Conservation (phyloP, 2,113 vertebrate species). For the Strix aluco region DNA sequence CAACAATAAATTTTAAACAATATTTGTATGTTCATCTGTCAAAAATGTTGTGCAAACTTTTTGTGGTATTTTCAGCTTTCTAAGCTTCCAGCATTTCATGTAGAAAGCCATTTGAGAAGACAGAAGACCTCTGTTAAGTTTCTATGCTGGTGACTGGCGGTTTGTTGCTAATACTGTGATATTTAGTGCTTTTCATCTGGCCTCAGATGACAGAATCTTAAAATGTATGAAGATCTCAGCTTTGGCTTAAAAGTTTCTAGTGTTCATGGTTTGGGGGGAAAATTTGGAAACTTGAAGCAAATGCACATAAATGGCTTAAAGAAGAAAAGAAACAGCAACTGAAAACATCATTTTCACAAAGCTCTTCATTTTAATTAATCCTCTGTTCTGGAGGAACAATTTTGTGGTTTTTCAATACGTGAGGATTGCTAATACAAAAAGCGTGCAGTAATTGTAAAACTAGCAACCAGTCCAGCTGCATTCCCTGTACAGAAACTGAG, state of each 20-base stretch:
- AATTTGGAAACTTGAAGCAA: neutral
- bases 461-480: conserved; percentile 59
- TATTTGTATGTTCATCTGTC: neutral
- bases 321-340: neutral
- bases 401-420: neutral
- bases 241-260: neutral
- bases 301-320: neutral
- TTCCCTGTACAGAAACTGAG: conserved; percentile 56
- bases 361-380: neutral
- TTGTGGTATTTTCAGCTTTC: neutral
- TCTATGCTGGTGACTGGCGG: neutral
- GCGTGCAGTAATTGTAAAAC: conserved; percentile 6
- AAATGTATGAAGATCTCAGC: neutral
- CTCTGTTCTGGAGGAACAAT: neutral
- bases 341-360: neutral
- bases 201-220: neutral
- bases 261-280: neutral
- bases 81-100: neutral
- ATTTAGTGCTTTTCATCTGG: neutral
- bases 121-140: neutral
- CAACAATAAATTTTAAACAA: neutral
- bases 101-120: neutral
- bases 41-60: neutral
- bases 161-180: neutral
- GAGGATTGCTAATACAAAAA: conserved; percentile 4